Percentiles rank a stretch among this genome's conserved stretches.
Conservation (phyloP, 2,888 invertebrate genomes). For the Chelonus formosanus region DNA sequence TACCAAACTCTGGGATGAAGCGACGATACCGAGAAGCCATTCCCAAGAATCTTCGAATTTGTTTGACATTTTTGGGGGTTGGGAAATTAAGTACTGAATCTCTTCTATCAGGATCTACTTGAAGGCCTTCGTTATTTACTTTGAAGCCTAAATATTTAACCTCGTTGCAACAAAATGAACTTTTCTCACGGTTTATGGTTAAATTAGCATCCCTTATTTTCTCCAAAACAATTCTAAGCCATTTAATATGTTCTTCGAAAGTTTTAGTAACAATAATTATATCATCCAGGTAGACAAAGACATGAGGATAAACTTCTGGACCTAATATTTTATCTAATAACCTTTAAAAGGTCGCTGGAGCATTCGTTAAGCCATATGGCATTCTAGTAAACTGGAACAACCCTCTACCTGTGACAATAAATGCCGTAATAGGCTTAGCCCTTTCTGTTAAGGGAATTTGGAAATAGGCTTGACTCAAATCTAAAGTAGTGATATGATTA, state of each 20-base stretch:
- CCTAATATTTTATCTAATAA: slow-evolving; percentile 34
- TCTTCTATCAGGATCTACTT: slow-evolving; percentile 28
- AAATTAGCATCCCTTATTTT: slow-evolving; percentile 16
- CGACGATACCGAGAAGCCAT: slow-evolving; percentile 47
- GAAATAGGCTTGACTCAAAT: slow-evolving; percentile 15
- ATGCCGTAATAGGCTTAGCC: slow-evolving; percentile 24
- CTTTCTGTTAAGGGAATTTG: slow-evolving; percentile 1
- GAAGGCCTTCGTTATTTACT: slow-evolving; percentile 29
- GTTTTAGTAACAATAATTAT: slow-evolving; percentile 38
- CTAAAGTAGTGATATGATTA: slow-evolving; percentile 3
- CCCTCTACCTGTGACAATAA: slow-evolving; percentile 33
- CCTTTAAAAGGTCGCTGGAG: slow-evolving; percentile 40
- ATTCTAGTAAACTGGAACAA: slow-evolving; percentile 37
- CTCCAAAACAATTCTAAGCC: slow-evolving; percentile 17
- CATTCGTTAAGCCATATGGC: slow-evolving; percentile 38
- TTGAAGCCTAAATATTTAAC: slow-evolving; percentile 31
- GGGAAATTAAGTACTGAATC: slow-evolving; percentile 27
- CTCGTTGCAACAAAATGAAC: slow-evolving; percentile 34
- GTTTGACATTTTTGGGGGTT: slow-evolving; percentile 17
- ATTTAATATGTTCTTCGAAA: slow-evolving; percentile 32
- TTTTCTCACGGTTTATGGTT: slow-evolving; percentile 31
- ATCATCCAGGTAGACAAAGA: slow-evolving; percentile 38
- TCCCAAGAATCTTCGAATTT: slow-evolving; percentile 47
- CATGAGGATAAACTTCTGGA: slow-evolving; percentile 32
- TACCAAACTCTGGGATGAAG: slow-evolving; percentile 41